Base-by-base conservation (phyloP, 2,888 invertebrate genomes). In the Tinea pellionella region DNA sequence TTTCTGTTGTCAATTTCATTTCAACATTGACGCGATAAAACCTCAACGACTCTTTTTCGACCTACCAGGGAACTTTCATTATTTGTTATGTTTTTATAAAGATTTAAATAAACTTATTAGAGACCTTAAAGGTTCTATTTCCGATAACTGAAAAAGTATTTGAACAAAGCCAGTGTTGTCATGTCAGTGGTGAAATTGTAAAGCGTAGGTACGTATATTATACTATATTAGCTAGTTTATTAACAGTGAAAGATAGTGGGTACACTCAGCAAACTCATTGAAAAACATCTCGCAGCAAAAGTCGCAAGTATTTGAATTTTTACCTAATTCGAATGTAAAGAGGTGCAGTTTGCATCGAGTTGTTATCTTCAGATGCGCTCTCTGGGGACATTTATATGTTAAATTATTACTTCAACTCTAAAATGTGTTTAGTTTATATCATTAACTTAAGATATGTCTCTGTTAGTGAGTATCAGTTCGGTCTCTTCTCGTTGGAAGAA, bases 301-400 rank as follows among this genome's bases (percentile, higher is more conserved):
- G 12, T 32, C 32, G 57, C 57, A 32, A 57, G n/a, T 15, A 57
- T 57, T 57, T 57, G 57, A 57, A 57, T 57, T 57, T 57, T 57
- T 57, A 30, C 57, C 57, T 57, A 57, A 57, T 57, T 57, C 32
- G 15, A n/a, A 57, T 57, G 57, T 57, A 32, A 57, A 57, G 57
- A n/a, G 57, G 15, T 32, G 30, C 57, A 32, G 15, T 57, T 32
- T 15, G 32, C 15, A 32, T 19, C 19, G 32, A 57, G 57, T 57
- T 57, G 57, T 19, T 16, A 19, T n/a, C 7, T 30, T 32, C 32
- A n/a, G 57, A 57, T 19, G 57, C 57, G 57, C 30, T 13, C 57
- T 8, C 7, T 13, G 57, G 13, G 16, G 32, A 19, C 57, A 57
- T 57, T 57, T 19, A 12, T 57, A 57, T 57, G 57, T n/a, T 57